Percentiles rank a stretch among this genome's conserved stretches.
phyloP scores from a whole-genome alignment of 2,797 vertebrate genomes.

The Chiloscyllium punctatum region DNA sequence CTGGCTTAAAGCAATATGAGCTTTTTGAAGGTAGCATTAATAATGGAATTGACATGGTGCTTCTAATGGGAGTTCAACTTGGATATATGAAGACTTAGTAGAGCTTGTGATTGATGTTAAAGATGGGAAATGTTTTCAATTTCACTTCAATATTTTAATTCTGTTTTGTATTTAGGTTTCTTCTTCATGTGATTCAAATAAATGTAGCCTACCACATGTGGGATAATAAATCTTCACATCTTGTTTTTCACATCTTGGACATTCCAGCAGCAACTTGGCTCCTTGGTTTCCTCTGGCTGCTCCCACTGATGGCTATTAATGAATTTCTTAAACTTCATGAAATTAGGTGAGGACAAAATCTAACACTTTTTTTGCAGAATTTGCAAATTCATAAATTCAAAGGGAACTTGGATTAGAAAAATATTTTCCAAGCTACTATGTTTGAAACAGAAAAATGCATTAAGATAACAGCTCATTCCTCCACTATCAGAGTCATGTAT shows the following conservation, averaged over 20 bases:
- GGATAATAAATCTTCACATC: conserved; percentile 35
- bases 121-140: not conserved
- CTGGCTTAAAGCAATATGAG: not conserved
- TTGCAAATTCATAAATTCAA: not conserved
- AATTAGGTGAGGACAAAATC: conserved; percentile 41
- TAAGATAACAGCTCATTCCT: not conserved
- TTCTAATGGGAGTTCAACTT: not conserved
- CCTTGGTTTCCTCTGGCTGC: conserved; percentile 43
- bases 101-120: not conserved
- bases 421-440: not conserved
- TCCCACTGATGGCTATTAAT: conserved; percentile 43
- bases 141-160: not conserved
- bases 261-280: conserved; percentile 43
- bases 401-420: not conserved
- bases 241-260: conserved; percentile 41
- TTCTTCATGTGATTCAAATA: conserved; percentile 41
- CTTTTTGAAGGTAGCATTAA: not conserved
- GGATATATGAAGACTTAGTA: not conserved
- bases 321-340: conserved; percentile 45
- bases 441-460: not conserved
- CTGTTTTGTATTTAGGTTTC: conserved; percentile 25
- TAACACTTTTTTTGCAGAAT: not conserved
- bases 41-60: not conserved
- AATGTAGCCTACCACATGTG: conserved; percentile 38
- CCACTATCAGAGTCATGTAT: not conserved